Conservation (phyloP, 1,140 invertebrate species). For the Brachionus asplanchnoidis region DNA sequence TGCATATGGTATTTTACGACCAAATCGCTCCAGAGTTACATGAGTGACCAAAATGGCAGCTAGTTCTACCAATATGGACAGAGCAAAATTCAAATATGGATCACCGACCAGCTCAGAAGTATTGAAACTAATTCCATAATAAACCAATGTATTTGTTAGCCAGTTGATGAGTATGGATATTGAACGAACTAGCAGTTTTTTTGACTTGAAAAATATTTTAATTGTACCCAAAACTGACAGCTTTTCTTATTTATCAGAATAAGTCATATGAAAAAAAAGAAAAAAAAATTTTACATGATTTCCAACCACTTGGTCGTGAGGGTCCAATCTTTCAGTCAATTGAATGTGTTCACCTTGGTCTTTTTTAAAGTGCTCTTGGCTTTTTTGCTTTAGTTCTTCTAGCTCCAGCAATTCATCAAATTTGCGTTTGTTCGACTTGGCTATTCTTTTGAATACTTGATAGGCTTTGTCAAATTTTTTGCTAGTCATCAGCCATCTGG, state of each 20-base stretch:
- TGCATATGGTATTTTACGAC: conserved; percentile 20
- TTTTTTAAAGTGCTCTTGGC: neutral
- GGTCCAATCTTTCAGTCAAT: neutral
- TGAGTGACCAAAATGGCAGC: conserved; percentile 43
- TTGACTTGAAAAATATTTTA: conserved; percentile 34
- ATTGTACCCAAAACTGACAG: neutral
- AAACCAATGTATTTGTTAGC: conserved; percentile 47
- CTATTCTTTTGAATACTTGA: neutral
- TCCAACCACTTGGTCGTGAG: neutral
- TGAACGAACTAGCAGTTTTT: neutral
- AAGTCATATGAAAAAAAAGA: neutral
- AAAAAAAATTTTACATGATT: neutral
- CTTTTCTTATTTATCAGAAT: neutral
- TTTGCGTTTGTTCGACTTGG: conserved; percentile 7
- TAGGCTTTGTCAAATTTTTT: neutral
- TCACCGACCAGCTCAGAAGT: conserved; percentile 45
- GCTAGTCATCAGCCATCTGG: conserved; percentile 20
- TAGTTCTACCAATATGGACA: conserved; percentile 46
- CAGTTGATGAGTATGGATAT: conserved; percentile 10
- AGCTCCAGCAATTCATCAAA: neutral
- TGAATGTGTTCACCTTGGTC: neutral
- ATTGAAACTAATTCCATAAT: conserved; percentile 46
- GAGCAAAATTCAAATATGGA: conserved; percentile 47
- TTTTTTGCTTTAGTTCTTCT: neutral
- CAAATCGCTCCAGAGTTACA: conserved; percentile 41